phyloP scores from a whole-genome alignment of 2,888 invertebrate genomes.

The Pterobdella sp. region DNA sequence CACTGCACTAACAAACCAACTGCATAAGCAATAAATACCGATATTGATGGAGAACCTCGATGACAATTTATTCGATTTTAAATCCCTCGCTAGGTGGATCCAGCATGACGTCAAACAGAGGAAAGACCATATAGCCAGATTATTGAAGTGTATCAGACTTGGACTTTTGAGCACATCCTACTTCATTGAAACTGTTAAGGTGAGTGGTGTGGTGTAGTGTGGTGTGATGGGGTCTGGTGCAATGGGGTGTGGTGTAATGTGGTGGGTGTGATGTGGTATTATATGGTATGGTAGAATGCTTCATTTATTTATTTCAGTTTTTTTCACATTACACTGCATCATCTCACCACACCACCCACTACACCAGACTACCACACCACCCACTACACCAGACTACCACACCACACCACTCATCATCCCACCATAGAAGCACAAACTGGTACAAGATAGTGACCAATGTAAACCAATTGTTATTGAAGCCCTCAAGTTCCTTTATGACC shows the following conservation, averaged over 20 bases:
- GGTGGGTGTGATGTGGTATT: background rate
- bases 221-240: background rate
- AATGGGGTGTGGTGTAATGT: background rate
- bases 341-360: background rate
- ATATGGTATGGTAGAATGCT: no score
- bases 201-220: constrained; percentile 15
- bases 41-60: no score
- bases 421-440: constrained; percentile 67
- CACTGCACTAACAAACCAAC: no score
- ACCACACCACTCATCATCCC: background rate
- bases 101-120: constrained; percentile 66
- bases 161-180: constrained; percentile 73
- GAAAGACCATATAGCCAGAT: constrained; percentile 65
- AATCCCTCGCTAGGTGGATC: constrained; percentile 63
- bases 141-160: constrained; percentile 46
- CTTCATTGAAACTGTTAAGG: constrained; percentile 70
- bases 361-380: background rate
- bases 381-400: background rate
- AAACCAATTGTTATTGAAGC: constrained; percentile 83
- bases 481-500: constrained; percentile 78
- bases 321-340: background rate
- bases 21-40: no score
- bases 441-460: constrained; percentile 71
- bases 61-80: background rate
- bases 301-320: no score